phyloP scores from a whole-genome alignment of 2,888 invertebrate species.

The Chaitophorus viminalis region DNA sequence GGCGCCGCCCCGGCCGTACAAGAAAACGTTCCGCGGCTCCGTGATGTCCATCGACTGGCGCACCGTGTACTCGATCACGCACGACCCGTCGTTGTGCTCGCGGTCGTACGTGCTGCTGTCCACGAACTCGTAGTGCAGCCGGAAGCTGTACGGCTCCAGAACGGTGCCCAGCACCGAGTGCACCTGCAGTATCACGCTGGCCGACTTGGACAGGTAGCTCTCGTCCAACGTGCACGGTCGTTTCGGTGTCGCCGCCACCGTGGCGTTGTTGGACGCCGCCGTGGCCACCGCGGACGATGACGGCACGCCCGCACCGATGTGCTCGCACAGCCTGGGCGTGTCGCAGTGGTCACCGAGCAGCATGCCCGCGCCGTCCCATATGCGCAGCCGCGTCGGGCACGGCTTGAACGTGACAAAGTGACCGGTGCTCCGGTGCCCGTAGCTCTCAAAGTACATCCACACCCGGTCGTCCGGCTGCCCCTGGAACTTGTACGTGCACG shows the following conservation, averaged over 20 bases:
- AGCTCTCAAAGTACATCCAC: conserved; percentile 89
- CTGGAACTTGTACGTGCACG: conserved; percentile 86
- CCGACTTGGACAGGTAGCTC: conserved; percentile 76
- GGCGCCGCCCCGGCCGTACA: conserved; percentile 86
- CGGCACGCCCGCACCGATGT: conserved; percentile 66
- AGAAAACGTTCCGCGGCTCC: conserved; percentile 78
- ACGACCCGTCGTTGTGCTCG: conserved; percentile 67
- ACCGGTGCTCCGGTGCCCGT: conserved; percentile 74
- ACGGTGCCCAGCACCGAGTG: conserved; percentile 74
- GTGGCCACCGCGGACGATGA: background rate
- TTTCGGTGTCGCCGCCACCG: conserved; percentile 75
- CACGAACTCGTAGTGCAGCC: conserved; percentile 82
- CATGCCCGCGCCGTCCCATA: conserved; percentile 77
- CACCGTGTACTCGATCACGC: conserved; percentile 69
- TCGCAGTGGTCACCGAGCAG: conserved; percentile 78
- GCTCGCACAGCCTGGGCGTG: conserved; percentile 84
- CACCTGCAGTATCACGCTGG: conserved; percentile 66
- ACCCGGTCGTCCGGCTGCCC: conserved; percentile 82
- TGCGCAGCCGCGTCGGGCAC: conserved; percentile 78
- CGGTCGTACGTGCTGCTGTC: conserved; percentile 82
- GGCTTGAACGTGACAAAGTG: conserved; percentile 63
- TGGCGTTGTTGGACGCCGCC: conserved; percentile 67
- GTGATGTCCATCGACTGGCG: conserved; percentile 72
- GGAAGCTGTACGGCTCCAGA: conserved; percentile 79
- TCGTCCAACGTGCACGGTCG: conserved; percentile 83